Evolutionary conservation across 2,797 vertebrate genomes (phyloP), one percentile per base, ranked within the genome.

Genomic region (Poecilia velifera): DNA sequence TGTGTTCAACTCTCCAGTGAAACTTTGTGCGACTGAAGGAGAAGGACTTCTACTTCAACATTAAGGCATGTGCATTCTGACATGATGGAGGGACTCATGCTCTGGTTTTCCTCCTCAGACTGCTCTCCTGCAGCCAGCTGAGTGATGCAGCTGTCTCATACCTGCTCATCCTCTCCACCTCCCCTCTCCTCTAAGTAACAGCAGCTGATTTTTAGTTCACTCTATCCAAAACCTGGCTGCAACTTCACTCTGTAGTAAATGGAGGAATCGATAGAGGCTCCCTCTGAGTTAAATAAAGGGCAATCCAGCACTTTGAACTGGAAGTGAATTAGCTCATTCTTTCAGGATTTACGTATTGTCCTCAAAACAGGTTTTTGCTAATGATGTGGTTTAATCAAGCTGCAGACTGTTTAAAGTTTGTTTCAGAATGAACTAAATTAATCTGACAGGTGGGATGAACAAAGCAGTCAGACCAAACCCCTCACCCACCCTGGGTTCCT

Each of bases 181-280:
- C 4, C 49, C 0, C 34, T 36, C 76, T 55, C 82, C 76, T 3
- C 73, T 68, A 68, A 75, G 73, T 13, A 72, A 45, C 5, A 78
- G 46, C 75, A 82, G 85, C 90, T 82, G 87, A 72, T 84, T 88
- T 82, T 77, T 79, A 78, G 39, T 36, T 79, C 34, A 57, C 86
- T 83, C 82, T 76, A 81, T 84, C 79, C 66, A 79, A 82, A 76
- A 82, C 84, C 70, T 49, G 57, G 39, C 80, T 79, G 77, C 70
- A 80, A 74, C 80, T 80, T 82, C 39, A 51, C 77, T 85, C 82
- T 72, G 81, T 86, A 87, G 88, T 78, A 81, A 84, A 79, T 46
- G 68, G 64, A 74, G 22, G 55, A 76, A 85, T 88, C 86, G 28
- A 84, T 81, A 70, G 0, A 1, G 12, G 45, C 75, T 73, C 59